Percentiles rank a stretch among this genome's conserved stretches.
Conservation (phyloP, 2,113 vertebrate genomes). For the Rana temporaria region DNA sequence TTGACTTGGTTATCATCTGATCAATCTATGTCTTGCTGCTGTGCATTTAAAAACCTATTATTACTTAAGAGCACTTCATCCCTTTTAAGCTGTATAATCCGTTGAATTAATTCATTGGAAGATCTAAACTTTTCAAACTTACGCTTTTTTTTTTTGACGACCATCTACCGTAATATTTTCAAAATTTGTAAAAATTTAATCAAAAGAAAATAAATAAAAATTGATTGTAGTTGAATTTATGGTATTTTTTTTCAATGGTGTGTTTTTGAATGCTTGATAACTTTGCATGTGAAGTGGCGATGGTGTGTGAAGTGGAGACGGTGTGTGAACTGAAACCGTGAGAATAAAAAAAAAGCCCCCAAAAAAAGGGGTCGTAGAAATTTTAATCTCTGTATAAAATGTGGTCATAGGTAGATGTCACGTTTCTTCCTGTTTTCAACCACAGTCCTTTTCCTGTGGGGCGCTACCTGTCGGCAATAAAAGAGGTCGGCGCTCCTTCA, state of each 20-base stretch:
- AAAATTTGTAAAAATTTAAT: neutral
- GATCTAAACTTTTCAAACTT: neutral
- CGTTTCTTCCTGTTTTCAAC: conserved; percentile 21
- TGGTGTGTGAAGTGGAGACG: neutral
- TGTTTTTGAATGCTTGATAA: neutral
- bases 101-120: too few species aligned
- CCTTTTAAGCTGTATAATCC: too few species aligned
- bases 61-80: too few species aligned
- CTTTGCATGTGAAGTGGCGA: neutral
- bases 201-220: neutral
- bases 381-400: conserved; percentile 3
- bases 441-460: conserved; percentile 27
- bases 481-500: conserved; percentile 19
- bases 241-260: neutral
- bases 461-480: conserved; percentile 11
- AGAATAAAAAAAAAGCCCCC: too few species aligned
- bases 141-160: neutral
- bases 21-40: too few species aligned
- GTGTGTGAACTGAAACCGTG: too few species aligned
- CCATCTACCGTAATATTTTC: neutral
- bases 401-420: conserved; percentile 4
- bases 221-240: too few species aligned
- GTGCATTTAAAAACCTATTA: too few species aligned
- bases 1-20: too few species aligned
- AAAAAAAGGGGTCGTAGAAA: neutral